Base-by-base conservation (phyloP, 2,113 vertebrate genomes). In the Gobiocypris rarus region DNA sequence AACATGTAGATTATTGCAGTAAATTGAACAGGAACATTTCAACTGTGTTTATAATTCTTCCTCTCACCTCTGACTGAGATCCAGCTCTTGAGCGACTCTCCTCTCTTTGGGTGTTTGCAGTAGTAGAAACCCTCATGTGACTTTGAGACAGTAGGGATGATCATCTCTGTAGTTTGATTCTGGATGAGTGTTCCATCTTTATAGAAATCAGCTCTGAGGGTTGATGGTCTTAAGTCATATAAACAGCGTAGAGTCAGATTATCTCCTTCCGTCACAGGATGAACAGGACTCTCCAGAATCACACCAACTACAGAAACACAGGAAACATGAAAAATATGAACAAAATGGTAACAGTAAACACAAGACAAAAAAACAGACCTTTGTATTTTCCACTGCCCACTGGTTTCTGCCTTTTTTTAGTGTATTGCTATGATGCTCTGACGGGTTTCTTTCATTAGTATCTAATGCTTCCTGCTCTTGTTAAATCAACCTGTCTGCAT, bases 281-380 rank as follows among this genome's bases (percentile, higher is more conserved):
- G 63, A 56, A 71, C 81, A 22, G 85, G 65, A 67, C 85, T 86
- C 11, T 83, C 81, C 85, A 86, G 65, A 75, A 83, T 78, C 81
- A 78, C 81, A 77, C 22, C 75, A 38, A 7, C 81, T 79, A 73
- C 26, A 82, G 13, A 67, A 67, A 24, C 17, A 19, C 17, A 19
- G 50, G 50, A 7, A 6, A 52, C 50, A 19, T 19, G 14, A 4
- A 52, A 52, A 1, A 50, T 50, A 17, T 50, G 48, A 52, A 52
- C 14, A 52, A 52, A 5, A 50, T 5, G 0, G 4, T 50, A 50
- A 15, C 5, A 17, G 5, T 52, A 17, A 52, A 48, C 15, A 52
- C 4, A 5, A 52, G 48, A 52, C 50, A 52, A 17, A 52, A 17
- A 52, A 52, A 52, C 6, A 19, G 2, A 52, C 6, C 5, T 7